A percentile compares a stretch with the other conserved stretches of the same genome.
phyloP scores from a whole-genome alignment of 2,797 vertebrate genomes.

The Crocidura indochinensis region DNA sequence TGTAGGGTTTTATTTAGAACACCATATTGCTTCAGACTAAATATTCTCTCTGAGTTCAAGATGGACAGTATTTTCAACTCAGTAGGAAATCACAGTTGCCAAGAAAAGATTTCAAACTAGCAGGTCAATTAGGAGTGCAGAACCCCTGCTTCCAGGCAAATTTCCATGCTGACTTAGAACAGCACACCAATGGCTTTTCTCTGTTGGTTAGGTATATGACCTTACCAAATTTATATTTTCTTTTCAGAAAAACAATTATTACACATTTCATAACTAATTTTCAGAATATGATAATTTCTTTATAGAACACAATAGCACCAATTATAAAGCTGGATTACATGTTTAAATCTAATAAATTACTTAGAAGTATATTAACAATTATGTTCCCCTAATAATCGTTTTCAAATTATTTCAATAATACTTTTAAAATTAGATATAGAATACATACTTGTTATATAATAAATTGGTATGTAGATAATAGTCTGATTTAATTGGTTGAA shows the following conservation, averaged over 20 bases:
- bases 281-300: constrained; percentile 4
- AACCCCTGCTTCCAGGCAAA: constrained; percentile 55
- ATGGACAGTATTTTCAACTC: constrained; percentile 69
- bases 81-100: constrained; percentile 52
- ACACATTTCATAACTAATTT: not conserved
- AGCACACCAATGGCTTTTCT: not conserved
- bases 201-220: constrained; percentile 14
- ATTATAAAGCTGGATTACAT: not conserved
- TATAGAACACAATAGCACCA: not conserved
- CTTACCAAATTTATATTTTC: constrained; percentile 39
- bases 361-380: not conserved
- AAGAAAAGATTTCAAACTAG: constrained; percentile 71
- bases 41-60: constrained; percentile 53
- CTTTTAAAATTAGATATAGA: constrained; percentile 19
- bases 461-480: not conserved
- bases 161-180: constrained; percentile 62
- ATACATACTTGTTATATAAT: not conserved
- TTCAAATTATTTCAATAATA: not conserved
- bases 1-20: constrained; percentile 28
- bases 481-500: not conserved
- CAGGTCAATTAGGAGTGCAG: constrained; percentile 69
- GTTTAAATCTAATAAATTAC: constrained; percentile 32
- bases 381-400: no score
- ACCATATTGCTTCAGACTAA: constrained; percentile 60
- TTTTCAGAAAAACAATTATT: constrained; percentile 7